Evolutionary conservation across 2,797 vertebrate genomes (phyloP).

Genomic region (Lacerta agilis): DNA sequence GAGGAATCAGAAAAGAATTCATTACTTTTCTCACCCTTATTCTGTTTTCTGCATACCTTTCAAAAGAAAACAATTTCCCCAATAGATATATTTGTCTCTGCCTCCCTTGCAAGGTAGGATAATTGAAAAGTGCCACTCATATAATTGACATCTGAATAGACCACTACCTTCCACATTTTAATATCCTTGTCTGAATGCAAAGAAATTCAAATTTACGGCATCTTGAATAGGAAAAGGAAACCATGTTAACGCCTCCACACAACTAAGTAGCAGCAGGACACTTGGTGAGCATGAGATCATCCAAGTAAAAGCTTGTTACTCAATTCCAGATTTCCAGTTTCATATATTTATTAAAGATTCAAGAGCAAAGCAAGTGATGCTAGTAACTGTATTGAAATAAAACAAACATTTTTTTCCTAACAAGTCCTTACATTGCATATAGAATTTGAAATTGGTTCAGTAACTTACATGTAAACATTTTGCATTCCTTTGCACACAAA

Average conservation of each 20-base stretch:
- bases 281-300: not conserved
- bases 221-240: not conserved
- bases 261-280: not conserved
- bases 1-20: conserved; percentile 19
- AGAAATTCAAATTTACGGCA: not conserved
- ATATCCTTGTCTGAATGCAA: not conserved
- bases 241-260: not conserved
- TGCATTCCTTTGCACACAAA: too few relatives aligned
- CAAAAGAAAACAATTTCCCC: not conserved
- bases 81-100: too few relatives aligned
- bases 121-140: not conserved
- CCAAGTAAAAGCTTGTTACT: not conserved
- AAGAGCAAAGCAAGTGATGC: not conserved
- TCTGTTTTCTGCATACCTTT: conserved; percentile 36
- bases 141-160: not conserved
- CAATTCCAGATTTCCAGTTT: not conserved
- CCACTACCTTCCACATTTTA: not conserved
- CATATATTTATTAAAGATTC: not conserved
- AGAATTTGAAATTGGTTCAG: too few relatives aligned
- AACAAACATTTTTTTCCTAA: not conserved
- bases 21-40: conserved; percentile 24
- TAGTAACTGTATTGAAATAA: not conserved
- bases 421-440: not conserved
- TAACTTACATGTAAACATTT: too few relatives aligned
- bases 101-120: too few relatives aligned